A percentile compares a stretch with the other conserved stretches of the same genome.
These are phyloP conservation scores for Podotricha telesiphe DNA, from an alignment of 2,888 invertebrate genomes.

Conservation along the genomic window DNA sequence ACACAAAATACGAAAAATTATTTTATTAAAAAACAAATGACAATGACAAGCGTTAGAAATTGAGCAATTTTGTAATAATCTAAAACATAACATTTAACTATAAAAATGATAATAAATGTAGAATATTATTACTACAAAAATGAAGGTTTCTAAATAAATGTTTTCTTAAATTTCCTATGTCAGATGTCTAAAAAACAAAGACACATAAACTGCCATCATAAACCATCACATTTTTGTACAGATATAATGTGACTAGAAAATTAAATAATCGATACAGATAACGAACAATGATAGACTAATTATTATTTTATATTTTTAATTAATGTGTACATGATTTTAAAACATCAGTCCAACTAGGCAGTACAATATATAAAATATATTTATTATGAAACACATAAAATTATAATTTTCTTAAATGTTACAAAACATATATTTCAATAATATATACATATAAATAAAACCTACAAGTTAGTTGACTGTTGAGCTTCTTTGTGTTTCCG, in stretches of 20 bases:
- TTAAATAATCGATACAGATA: conserved; percentile 14
- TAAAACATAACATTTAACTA: not conserved
- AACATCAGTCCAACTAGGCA: conserved; percentile 30
- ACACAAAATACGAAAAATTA: not conserved
- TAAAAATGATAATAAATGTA: conserved; percentile 2
- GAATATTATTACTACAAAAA: not conserved
- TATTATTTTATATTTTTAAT: not conserved
- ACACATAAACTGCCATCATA: not conserved
- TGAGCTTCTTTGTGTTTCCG: too few relatives aligned
- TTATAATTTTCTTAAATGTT: not conserved
- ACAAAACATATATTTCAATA: not conserved
- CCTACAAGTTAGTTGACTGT: not conserved
- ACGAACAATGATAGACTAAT: not conserved
- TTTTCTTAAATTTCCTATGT: too few relatives aligned
- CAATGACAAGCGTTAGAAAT: conserved; percentile 21
- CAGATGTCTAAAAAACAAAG: too few relatives aligned
- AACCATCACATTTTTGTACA: conserved; percentile 8
- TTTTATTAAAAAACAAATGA: conserved; percentile 17
- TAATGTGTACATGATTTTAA: conserved; percentile 15
- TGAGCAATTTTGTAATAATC: conserved; percentile 14
- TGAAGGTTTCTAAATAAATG: not conserved
- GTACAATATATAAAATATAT: not conserved
- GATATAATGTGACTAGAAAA: conserved; percentile 18
- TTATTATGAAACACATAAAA: not conserved
- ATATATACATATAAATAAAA: not conserved